Evolutionary conservation across 1,140 invertebrate genomes (phyloP), one percentile per base, ranked within the genome.

Genomic region (Dreissena polymorpha): DNA sequence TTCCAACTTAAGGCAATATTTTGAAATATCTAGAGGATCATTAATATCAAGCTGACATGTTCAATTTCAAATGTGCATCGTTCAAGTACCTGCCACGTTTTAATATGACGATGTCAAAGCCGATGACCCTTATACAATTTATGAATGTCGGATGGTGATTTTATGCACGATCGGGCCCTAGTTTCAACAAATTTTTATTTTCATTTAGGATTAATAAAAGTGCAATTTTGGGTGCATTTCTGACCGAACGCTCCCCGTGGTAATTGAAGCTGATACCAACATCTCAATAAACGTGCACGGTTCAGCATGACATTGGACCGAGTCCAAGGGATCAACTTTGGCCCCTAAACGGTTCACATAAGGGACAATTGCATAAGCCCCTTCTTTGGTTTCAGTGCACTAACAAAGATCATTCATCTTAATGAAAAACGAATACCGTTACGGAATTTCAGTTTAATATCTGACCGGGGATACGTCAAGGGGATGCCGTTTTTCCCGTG

Each of bases 91-190:
- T 39, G 67, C 64, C 51, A 18, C 18, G 50, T 57, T 71, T 73
- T n/a, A n/a, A n/a, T 55, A 55, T 79, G 76, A 79, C 65, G 60
- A 70, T 79, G 76, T 70, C 76, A 79, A 63, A 57, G n/a, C 8
- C 76, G 68, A 69, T 29, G 76, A 70, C 76, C 76, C 76, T 79
- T 79, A 79, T 79, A 70, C 76, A 79, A 79, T 79, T 79, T 79
- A 79, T 79, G 76, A 70, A 79, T 79, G 29, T 57, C 50, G 39
- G 18, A 57, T 29, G 18, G 50, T 10, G 63, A 51, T 67, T 78
- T 50, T 53, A 78, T 68, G 75, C 75, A 65, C 49, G 64, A 78
- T 57, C 27, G 50, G 51, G 7, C 63, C 18, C 27, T 14, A 23
- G 49, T 27, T 68, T 25, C 64, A 51, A 67, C 65, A 69, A 78